Conservation (phyloP, 2,113 vertebrate genomes). For the Oreocharis arfaki region DNA sequence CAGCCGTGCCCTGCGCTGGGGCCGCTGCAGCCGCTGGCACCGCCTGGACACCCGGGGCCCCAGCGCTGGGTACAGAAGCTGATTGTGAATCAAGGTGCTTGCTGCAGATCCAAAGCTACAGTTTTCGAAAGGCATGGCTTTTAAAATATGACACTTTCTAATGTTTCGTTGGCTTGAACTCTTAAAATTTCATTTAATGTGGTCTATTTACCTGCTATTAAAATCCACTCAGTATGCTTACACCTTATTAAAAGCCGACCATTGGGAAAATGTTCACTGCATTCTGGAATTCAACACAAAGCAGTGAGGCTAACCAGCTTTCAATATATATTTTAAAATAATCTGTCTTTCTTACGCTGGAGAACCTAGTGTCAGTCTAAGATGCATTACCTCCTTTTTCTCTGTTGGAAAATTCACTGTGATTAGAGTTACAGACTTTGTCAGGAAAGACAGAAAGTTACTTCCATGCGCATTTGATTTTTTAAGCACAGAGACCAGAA, state of each 20-base stretch:
- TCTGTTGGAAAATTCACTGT: neutral
- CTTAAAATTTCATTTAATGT: neutral
- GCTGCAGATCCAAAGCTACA: neutral
- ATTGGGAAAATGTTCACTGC: neutral
- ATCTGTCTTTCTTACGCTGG: neutral
- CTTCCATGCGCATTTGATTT: neutral
- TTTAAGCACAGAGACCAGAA: neutral
- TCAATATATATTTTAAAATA: neutral
- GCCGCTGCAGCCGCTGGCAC: neutral
- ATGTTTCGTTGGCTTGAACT: neutral
- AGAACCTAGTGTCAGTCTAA: neutral
- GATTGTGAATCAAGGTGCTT: neutral
- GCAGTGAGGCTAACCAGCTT: neutral
- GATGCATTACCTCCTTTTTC: neutral
- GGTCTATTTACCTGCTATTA: neutral
- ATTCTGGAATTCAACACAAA: neutral
- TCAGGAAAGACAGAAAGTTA: neutral
- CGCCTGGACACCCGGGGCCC: accelerated
- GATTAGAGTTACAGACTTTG: neutral
- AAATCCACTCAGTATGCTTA: neutral
- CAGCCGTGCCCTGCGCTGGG: neutral
- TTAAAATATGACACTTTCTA: neutral
- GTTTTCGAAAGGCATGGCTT: neutral
- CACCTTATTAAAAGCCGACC: neutral
- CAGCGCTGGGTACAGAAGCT: accelerated